Base-by-base conservation (phyloP, 2,113 vertebrate genomes). In the Chiloscyllium plagiosum region DNA sequence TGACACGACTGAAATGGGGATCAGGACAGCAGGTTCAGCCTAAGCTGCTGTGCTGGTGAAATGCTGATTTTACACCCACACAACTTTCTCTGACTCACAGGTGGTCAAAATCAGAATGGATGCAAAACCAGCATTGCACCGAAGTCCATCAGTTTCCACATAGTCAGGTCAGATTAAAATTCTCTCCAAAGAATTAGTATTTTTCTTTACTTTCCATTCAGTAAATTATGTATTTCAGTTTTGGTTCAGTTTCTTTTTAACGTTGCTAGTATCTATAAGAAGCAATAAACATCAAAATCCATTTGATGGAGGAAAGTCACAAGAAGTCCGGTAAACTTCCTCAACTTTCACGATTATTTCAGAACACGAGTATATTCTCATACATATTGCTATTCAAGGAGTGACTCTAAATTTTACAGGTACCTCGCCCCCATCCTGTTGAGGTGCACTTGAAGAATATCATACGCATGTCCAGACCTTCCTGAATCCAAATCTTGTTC, bases 401-500 rank as follows among this genome's bases (percentile, higher is more conserved):
- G 80, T 42, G 17, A 42, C 37, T 19, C 22, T 66, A 56, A 69
- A 22, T 29, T 17, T 86, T 47, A 42, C 0, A 13, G 97, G 96
- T 96, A 99, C 99, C 99, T 98, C 98, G 97, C 0, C 98, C 98
- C 0, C 98, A 97, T 85, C 99, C 99, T 0, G 99, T 99, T 96
- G 99, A 99, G 97, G 99, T 99, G 96, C 99, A 99, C 95, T 98
- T 98, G 97, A 99, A 99, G 96, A 99, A 98, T 96, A 99, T 99
- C 99, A 99, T 99, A 97, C 98, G 99, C 99, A 99, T 99, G 96
- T 99, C 99, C 97, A 99, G 97, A 68, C 99, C 99, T 96, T 99
- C 99, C 97, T 99, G 99, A 96, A 99, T 98, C 99, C 99, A 99
- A 97, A 99, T 99, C 97, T 99, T 99, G 97, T 99, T 99, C 99